Evolutionary conservation across 2,797 vertebrate genomes (phyloP).

Genomic region (Nannoperca australis): DNA sequence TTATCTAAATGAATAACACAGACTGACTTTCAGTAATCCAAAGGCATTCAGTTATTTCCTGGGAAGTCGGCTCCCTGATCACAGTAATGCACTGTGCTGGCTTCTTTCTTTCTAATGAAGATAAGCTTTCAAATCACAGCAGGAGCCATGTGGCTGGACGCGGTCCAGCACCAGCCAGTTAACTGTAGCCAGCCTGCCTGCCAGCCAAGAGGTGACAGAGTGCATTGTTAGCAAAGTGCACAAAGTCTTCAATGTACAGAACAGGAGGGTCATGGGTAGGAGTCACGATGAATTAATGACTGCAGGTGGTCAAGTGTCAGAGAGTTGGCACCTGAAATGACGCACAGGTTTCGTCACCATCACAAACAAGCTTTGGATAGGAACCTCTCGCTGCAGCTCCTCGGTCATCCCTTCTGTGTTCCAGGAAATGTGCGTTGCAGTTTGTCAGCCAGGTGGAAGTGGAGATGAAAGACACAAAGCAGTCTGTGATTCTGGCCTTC

Average conservation of each 20-base stretch:
- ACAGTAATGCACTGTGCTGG: constrained; percentile 63
- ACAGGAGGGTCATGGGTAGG: constrained; percentile 47
- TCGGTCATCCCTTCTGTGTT: constrained; percentile 42
- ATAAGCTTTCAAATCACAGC: constrained; percentile 75
- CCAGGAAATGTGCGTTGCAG: constrained; percentile 64
- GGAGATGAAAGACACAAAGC: constrained; percentile 49
- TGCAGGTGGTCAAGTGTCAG: constrained; percentile 66
- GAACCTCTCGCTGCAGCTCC: constrained; percentile 32
- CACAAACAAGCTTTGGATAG: constrained; percentile 37
- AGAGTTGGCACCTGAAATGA: constrained; percentile 66
- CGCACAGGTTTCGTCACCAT: constrained; percentile 35
- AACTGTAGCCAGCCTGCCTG: constrained; percentile 57
- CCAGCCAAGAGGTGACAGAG: constrained; percentile 69
- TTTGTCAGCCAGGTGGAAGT: constrained; percentile 76
- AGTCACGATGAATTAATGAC: constrained; percentile 63
- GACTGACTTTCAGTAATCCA: constrained; percentile 41
- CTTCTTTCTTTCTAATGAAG: constrained; percentile 73
- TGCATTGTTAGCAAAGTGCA: constrained; percentile 58
- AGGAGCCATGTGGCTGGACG: constrained; percentile 67
- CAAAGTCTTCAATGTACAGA: constrained; percentile 54
- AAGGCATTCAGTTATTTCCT: constrained; percentile 52
- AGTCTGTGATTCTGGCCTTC: constrained; percentile 71
- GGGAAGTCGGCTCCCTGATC: constrained; percentile 55
- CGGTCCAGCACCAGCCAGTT: constrained; percentile 61
- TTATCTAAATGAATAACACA: constrained; percentile 47